Percentiles rank a stretch among this genome's conserved stretches.
Evolutionary conservation across 2,113 vertebrate species (phyloP).

Genomic region (Scolopax mira): DNA sequence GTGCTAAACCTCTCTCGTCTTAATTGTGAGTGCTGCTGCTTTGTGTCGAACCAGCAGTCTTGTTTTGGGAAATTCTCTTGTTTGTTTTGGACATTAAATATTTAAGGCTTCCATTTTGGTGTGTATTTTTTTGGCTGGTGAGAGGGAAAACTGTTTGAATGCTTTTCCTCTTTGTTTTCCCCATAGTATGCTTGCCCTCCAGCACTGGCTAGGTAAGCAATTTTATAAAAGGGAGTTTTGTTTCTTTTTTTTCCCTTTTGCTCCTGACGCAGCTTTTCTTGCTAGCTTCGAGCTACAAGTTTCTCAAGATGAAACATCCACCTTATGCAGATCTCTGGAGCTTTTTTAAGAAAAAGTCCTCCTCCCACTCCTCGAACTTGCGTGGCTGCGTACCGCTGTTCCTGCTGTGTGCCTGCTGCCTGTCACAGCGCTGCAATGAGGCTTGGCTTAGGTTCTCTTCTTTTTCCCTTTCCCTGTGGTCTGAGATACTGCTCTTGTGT

Average conservation of each 20-base stretch:
- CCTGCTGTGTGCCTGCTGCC: not conserved
- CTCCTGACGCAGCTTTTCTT: not conserved
- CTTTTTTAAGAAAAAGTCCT: not conserved
- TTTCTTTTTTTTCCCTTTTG: not conserved
- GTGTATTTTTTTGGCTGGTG: not conserved
- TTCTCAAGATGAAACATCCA: not conserved
- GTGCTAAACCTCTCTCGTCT: not conserved
- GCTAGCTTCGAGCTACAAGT: not conserved
- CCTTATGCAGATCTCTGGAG: not conserved
- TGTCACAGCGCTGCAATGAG: not conserved
- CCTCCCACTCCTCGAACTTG: not conserved
- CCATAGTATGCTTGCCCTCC: not conserved
- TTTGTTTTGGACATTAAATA: slow-evolving; percentile 37
- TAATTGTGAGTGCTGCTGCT: not conserved
- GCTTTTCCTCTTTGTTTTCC: not conserved
- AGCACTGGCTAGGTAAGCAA: not conserved
- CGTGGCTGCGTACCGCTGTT: not conserved
- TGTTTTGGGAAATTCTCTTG: not conserved
- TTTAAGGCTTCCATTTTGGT: slow-evolving; percentile 26
- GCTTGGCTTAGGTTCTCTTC: not conserved
- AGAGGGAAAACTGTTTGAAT: not conserved
- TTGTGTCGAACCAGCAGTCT: slow-evolving; percentile 2
- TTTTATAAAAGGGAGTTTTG: not conserved
- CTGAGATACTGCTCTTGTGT: not conserved
- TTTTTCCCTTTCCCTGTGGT: not conserved